Percentiles rank a stretch among this genome's conserved stretches.
Evolutionary conservation across 2,888 invertebrate genomes (phyloP).

Genomic region (Phlogophora meticulosa): DNA sequence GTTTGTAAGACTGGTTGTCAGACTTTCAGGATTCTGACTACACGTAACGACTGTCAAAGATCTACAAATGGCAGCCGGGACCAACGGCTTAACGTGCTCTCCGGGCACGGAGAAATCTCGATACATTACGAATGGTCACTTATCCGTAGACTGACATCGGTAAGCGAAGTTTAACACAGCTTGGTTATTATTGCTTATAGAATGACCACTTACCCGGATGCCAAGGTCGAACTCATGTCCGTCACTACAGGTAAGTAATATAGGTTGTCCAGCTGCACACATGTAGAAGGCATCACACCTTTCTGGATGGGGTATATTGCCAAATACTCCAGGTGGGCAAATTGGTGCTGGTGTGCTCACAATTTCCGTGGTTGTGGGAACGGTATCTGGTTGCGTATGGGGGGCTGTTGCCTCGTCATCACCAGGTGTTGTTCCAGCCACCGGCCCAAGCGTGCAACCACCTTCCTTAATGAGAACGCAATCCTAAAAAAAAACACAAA

Average conservation of each 20-base stretch:
- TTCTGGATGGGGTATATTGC: constrained; percentile 67
- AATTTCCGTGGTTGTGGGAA: constrained; percentile 8
- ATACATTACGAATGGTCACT: no score
- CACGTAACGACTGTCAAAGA: no score
- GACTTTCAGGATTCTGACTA: no score
- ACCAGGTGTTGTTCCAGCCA: background rate
- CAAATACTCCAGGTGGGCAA: constrained; percentile 65
- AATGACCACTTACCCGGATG: background rate
- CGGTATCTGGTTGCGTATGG: background rate
- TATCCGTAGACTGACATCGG: no score
- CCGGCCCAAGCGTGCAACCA: constrained; percentile 37
- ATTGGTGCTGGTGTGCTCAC: constrained; percentile 24
- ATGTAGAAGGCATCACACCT: constrained; percentile 69
- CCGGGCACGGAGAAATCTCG: no score
- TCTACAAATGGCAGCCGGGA: no score
- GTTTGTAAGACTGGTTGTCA: no score
- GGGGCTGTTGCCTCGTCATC: background rate
- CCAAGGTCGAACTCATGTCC: constrained; percentile 69
- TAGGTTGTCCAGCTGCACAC: constrained; percentile 61
- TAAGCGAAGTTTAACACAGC: no score
- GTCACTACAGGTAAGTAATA: constrained; percentile 63
- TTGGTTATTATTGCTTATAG: no score
- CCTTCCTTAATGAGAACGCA: constrained; percentile 38
- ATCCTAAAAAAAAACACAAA: no score
- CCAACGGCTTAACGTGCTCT: no score